phyloP scores from a whole-genome alignment of 1,140 invertebrate species.

The Heterodera schachtii region DNA sequence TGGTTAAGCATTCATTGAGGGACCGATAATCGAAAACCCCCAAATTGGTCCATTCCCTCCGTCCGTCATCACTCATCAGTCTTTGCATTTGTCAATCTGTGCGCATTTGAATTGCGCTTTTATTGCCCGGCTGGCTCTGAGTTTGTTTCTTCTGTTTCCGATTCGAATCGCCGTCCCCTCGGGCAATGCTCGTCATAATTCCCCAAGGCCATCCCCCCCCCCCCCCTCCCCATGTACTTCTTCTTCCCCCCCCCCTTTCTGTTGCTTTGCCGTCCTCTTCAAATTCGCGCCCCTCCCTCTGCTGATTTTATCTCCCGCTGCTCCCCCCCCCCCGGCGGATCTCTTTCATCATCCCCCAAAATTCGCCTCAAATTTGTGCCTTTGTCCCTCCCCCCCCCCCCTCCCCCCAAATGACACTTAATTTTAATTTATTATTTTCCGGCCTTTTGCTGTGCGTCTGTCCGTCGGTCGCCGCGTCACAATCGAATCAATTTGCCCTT shows the following conservation, averaged over 20 bases:
- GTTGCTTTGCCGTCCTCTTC: background rate
- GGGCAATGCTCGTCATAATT: slow-evolving; percentile 1
- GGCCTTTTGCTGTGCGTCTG: too few relatives aligned
- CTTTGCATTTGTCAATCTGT: background rate
- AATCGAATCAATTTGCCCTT: slow-evolving; percentile 18
- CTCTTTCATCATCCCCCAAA: background rate
- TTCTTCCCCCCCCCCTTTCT: background rate
- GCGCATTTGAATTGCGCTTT: background rate
- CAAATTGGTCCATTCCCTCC: too few relatives aligned
- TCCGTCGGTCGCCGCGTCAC: background rate
- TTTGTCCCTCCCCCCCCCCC: background rate
- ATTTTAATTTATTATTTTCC: slow-evolving; percentile 4
- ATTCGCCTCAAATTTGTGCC: background rate
- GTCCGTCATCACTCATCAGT: too few relatives aligned
- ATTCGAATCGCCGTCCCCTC: background rate
- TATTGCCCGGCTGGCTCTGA: background rate
- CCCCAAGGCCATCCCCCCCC: slow-evolving; percentile 9
- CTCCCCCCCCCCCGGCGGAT: background rate
- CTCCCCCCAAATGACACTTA: background rate
- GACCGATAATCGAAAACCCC: too few relatives aligned
- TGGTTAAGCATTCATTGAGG: too few relatives aligned
- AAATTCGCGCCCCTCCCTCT: background rate
- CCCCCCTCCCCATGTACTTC: background rate
- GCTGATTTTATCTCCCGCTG: slow-evolving; percentile 16
- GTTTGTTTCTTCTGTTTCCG: background rate